These are phyloP conservation scores for Austrolebias charrua DNA, from an alignment of 2,797 vertebrate genomes.

Conservation along the genomic window DNA sequence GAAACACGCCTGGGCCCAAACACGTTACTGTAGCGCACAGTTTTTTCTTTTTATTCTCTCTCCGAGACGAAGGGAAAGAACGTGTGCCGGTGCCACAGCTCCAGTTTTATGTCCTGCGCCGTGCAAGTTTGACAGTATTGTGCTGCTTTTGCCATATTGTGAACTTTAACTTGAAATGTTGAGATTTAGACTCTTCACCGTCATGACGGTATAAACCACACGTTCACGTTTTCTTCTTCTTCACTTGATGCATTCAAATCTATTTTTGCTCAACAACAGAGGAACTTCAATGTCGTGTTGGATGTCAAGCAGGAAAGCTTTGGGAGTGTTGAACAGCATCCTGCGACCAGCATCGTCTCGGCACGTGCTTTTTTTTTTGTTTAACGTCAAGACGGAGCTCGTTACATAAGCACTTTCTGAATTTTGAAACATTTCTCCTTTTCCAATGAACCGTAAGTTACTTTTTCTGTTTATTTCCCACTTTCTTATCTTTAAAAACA, in stretches of 20 bases:
- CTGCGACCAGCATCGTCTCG: slow-evolving; percentile 14
- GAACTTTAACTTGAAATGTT: slow-evolving; percentile 24
- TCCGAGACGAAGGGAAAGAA: neutral
- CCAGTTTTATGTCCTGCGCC: slow-evolving; percentile 1
- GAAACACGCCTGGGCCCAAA: slow-evolving; percentile 40
- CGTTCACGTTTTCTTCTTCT: no score
- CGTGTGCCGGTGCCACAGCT: neutral
- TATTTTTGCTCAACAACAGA: slow-evolving; percentile 59
- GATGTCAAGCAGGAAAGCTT: slow-evolving; percentile 17
- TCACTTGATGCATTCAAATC: slow-evolving; percentile 47
- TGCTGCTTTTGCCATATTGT: neutral
- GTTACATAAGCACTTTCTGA: slow-evolving; percentile 11
- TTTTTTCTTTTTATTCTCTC: neutral
- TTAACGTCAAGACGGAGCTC: slow-evolving; percentile 14
- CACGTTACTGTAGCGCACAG: slow-evolving; percentile 21
- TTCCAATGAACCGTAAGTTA: slow-evolving; percentile 11
- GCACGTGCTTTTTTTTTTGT: slow-evolving; percentile 11
- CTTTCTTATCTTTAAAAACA: slow-evolving; percentile 35
- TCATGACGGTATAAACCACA: no score
- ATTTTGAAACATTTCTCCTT: slow-evolving; percentile 1
- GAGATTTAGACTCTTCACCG: slow-evolving; percentile 27
- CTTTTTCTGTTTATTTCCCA: slow-evolving; percentile 10
- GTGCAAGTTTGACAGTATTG: neutral
- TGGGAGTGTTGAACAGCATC: slow-evolving; percentile 25
- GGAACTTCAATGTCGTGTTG: slow-evolving; percentile 21